Evolutionary conservation across 2,113 vertebrate species (phyloP).

Genomic region (Microcebus murinus): DNA sequence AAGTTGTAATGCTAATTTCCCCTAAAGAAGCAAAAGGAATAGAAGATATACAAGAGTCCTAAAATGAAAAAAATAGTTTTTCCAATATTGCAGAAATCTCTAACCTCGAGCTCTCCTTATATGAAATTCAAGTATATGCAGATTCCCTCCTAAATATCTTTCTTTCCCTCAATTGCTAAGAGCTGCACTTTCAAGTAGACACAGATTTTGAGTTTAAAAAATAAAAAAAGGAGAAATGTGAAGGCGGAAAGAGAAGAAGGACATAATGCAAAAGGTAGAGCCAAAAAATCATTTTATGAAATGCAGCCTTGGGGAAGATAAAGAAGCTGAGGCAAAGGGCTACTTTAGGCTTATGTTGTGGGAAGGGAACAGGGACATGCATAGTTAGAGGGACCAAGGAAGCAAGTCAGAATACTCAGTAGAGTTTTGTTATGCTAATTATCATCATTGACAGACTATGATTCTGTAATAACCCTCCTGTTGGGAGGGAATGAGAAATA

Average conservation of each 20-base stretch:
- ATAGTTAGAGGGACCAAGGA: background rate
- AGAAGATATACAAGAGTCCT: background rate
- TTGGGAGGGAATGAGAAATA: background rate
- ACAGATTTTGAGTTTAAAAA: background rate
- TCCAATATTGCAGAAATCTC: slow-evolving; percentile 23
- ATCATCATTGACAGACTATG: background rate
- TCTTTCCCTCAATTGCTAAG: background rate
- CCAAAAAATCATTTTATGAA: slow-evolving; percentile 3
- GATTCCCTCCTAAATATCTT: slow-evolving; percentile 43
- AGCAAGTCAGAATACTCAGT: background rate
- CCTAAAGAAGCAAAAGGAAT: background rate
- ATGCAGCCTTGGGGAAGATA: background rate
- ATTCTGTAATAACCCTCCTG: background rate
- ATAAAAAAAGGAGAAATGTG: background rate
- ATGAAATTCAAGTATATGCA: slow-evolving; percentile 25
- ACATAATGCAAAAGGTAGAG: background rate
- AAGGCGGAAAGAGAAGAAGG: background rate
- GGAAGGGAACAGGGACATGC: background rate
- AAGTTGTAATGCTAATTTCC: background rate
- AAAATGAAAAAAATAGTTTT: slow-evolving; percentile 7
- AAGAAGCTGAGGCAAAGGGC: slow-evolving; percentile 9
- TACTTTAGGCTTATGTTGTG: background rate
- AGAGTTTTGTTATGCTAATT: background rate
- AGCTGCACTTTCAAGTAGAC: background rate
- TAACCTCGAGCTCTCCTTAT: background rate